These are phyloP conservation scores for Eclectus roratus DNA, from an alignment of 2,113 vertebrate genomes.

Conservation along the genomic window DNA sequence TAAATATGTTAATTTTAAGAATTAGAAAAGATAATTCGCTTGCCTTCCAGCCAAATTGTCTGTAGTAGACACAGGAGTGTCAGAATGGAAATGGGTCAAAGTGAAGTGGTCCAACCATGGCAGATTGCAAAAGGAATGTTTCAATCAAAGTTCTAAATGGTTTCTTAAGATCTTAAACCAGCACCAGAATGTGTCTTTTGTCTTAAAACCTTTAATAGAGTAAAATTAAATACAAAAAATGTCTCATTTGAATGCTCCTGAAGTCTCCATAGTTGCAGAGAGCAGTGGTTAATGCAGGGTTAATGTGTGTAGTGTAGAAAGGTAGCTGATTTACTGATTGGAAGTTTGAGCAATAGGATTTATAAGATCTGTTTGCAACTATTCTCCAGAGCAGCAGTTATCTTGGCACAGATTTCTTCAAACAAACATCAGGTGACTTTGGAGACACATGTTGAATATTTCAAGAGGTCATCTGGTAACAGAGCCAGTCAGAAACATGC, in stretches of 20 bases:
- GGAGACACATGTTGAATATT: neutral
- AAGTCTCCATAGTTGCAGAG: neutral
- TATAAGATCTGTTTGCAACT: neutral
- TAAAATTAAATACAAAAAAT: neutral
- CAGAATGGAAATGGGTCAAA: neutral
- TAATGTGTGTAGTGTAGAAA: neutral
- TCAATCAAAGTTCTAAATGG: neutral
- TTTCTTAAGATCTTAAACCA: neutral
- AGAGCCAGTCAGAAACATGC: neutral
- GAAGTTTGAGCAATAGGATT: neutral
- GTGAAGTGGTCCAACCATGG: neutral
- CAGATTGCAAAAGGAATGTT: neutral
- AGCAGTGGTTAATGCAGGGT: neutral
- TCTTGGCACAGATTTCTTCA: neutral
- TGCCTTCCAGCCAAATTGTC: neutral
- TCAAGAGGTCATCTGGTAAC: neutral
- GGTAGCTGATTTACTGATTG: neutral
- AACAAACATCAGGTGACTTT: neutral
- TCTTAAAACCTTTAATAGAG: neutral
- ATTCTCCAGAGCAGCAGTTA: neutral
- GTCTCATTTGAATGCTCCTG: neutral
- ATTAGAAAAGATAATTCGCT: neutral
- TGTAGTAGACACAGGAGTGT: neutral
- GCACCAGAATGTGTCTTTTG: neutral
- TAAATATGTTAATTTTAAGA: neutral